Evolutionary conservation across 1,140 invertebrate genomes (phyloP), one percentile per base, ranked within the genome.

Genomic region (Globodera ellingtonae): DNA sequence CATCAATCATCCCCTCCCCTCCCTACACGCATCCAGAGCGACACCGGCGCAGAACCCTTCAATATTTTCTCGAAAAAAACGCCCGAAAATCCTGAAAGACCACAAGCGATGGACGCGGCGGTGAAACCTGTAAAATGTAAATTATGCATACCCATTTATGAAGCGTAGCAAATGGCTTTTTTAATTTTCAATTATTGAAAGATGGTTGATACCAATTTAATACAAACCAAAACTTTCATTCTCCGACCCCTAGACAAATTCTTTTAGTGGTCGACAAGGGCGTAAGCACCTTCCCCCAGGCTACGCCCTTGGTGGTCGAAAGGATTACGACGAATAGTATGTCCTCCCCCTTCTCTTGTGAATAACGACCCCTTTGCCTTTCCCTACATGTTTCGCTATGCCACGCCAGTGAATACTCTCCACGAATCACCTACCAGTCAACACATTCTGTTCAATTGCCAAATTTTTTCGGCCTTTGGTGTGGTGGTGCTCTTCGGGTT

Each of bases 1-100:
- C 46, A 72, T 4, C 46, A 79, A 52, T 65, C 97, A 90, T 98
- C 97, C 10, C 35, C 18, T 62, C 13, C 15, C 5, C 0, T 18
- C 6, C 56, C 18, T 62, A 62, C 56, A 85, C 95, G 91, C 93
- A 98, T 96, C 95, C 97, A 99, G 0, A 98, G 92, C 0, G 95
- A 96, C 75, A 97, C 93, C 82, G 96, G 94, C 3, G 95, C 95
- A n/a, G 86, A 81, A 18, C 91, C 90, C 91, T 99, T 98, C 0
- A 99, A 91, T 84, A 99, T 97, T 91, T 98, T 99, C 90, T 99
- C 98, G 91, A 99, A 99, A 90, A 97, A 99, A 83, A 99, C 95
- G 46, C 98, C 98, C 24, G 97, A 96, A 91, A 98, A 98, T 5
- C 98, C 98, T 56, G 96, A 98, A 56, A 98, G 92, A 82, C 95